Conservation (phyloP, 2,797 vertebrate species). For the Paguma larvata region DNA sequence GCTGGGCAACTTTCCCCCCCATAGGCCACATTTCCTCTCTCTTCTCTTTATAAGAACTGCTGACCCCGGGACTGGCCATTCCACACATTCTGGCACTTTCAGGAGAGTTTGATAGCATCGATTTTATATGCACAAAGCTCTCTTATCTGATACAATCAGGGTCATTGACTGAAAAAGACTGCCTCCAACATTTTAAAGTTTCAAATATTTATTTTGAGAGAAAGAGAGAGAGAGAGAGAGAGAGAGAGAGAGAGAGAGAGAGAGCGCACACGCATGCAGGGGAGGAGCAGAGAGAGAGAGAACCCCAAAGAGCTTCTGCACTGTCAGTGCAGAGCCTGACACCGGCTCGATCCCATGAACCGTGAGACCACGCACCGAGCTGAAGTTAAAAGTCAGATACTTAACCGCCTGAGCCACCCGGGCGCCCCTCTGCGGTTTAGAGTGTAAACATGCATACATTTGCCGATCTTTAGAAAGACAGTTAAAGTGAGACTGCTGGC, state of each 20-base stretch:
- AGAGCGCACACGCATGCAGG: no score
- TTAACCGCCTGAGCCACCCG: no score
- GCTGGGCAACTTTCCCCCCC: conserved; percentile 49
- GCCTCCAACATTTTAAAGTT: neutral
- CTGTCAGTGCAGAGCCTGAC: no score
- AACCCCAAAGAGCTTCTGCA: no score
- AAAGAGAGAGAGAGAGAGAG: no score
- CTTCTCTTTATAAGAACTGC: neutral
- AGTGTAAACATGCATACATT: neutral
- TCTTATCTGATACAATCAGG: neutral
- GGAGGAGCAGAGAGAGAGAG: no score
- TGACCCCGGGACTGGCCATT: neutral
- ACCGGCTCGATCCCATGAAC: no score
- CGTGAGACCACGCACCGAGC: no score
- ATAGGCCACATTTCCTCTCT: neutral
- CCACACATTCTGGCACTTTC: neutral
- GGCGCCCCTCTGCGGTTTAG: neutral
- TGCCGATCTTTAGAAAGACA: conserved; percentile 8
- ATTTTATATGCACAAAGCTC: neutral
- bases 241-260: no score
- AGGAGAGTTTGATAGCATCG: neutral
- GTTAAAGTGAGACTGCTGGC: neutral
- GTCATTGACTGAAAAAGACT: neutral
- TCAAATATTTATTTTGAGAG: no score
- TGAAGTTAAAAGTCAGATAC: no score